Base-by-base conservation (phyloP, 1,140 invertebrate species). In the Panagrolaimus sp. region DNA sequence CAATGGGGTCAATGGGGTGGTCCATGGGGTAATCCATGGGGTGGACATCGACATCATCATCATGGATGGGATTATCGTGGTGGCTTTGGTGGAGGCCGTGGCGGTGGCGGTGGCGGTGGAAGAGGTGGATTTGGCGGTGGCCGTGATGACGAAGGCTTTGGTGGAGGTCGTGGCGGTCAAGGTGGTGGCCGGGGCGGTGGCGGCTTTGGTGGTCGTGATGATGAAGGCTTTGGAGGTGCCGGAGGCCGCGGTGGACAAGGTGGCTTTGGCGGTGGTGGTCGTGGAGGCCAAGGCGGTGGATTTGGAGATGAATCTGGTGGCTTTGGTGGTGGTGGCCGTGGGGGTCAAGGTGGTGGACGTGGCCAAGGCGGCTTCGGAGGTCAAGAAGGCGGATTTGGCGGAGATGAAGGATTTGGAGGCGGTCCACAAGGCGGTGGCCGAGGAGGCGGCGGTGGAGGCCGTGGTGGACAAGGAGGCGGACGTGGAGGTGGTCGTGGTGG, bases 221-320 rank as follows among this genome's bases (percentile, higher is more conserved):
- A 16, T 27, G 51, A 16, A 2, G 20, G 20, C 13, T 9, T 14
- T 57, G 2, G 9, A 14, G 20, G 51, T 16, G 51, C 13, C 16
- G 20, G 76, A 7, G 74, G 70, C n/a, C 66, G 73, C 14, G 61
- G 51, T 20, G 66, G 66, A 68, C 77, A 70, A 48, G 72, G 77
- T 11, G 66, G 66, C 68, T 78, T 70, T 48, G 78, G 67, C 53
- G 81, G 68, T 51, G 72, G 76, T 11, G 82, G 80, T 23, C 46
- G 72, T 43, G 71, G 44, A 20, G 27, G n/a, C 14, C 25, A 14
- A 23, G 1, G 44, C 68, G 45, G 76, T 8, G 64, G 71, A 44
- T 68, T 66, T 46, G 53, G 72, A 9, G 45, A 61, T 14, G 13
- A 16, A 25, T 11, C 46, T 38, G 48, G 67, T n/a, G 66, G 67